phyloP scores from a whole-genome alignment of 2,113 vertebrate genomes.

The Acanthochromis polyacanthus region DNA sequence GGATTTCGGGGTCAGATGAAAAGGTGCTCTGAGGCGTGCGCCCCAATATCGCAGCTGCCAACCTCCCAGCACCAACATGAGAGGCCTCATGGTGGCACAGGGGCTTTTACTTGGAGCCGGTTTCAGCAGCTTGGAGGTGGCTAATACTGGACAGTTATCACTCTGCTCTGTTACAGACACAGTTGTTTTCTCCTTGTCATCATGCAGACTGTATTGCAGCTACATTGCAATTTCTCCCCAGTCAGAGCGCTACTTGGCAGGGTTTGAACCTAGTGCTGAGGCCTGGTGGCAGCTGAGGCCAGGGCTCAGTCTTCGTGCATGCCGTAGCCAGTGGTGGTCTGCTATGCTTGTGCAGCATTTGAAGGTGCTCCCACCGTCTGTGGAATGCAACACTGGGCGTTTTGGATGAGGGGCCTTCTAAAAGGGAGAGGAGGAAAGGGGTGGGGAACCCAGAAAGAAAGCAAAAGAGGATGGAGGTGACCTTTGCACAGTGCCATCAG shows the following conservation, averaged over 20 bases:
- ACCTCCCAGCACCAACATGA: conserved; percentile 42
- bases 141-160: conserved; percentile 74
- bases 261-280: conserved; percentile 43
- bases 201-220: conserved; percentile 38
- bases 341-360: conserved; percentile 61
- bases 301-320: conserved; percentile 35
- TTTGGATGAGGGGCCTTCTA: conserved; percentile 78
- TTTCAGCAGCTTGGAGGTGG: conserved; percentile 66
- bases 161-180: conserved; percentile 60
- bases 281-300: conserved; percentile 74
- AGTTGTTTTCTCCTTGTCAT: conserved; percentile 80
- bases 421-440: conserved; percentile 72
- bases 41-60: conserved; percentile 81
- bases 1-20: conserved; percentile 83
- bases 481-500: conserved; percentile 79
- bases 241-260: conserved; percentile 60
- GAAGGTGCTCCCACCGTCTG: conserved; percentile 79
- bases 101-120: conserved; percentile 76
- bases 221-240: conserved; percentile 61
- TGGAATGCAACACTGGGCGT: conserved; percentile 80
- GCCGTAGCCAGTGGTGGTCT: conserved; percentile 46
- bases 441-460: conserved; percentile 34
- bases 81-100: conserved; percentile 44
- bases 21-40: conserved; percentile 68
- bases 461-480: conserved; percentile 53